Evolutionary conservation across 2,113 vertebrate genomes (phyloP).

Genomic region (Climacteris rufus): DNA sequence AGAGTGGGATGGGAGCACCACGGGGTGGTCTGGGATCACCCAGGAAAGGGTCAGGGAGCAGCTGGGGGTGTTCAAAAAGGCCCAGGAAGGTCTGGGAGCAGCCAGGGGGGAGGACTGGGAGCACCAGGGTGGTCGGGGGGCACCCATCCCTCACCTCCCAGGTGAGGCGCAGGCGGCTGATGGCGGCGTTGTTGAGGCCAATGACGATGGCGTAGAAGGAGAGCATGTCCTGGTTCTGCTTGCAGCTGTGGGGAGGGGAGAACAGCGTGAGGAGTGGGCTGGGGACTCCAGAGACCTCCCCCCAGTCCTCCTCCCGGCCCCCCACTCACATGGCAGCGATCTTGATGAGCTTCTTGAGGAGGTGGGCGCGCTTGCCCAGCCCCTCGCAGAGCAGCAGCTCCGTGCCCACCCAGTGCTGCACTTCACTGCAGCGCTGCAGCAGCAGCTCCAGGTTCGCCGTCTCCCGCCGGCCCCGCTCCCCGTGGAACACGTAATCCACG

Average conservation of each 20-base stretch:
- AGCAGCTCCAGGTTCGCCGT: slow-evolving; percentile 95
- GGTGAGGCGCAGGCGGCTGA: slow-evolving; percentile 90
- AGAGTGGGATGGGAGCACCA: not conserved
- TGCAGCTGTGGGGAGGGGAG: slow-evolving; percentile 75
- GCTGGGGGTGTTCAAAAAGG: not conserved
- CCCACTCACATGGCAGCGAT: slow-evolving; percentile 88
- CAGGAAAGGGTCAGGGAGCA: not conserved
- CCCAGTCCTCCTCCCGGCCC: fast-evolving
- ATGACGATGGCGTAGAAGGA: slow-evolving; percentile 93
- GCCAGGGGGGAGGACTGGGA: not conserved
- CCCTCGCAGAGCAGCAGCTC: slow-evolving; percentile 94
- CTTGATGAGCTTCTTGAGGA: slow-evolving; percentile 97
- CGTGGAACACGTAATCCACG: slow-evolving; percentile 93
- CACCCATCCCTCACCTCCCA: slow-evolving; percentile 83
- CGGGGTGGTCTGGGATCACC: fast-evolving
- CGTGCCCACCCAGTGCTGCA: slow-evolving; percentile 96
- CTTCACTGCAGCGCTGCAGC: slow-evolving; percentile 94
- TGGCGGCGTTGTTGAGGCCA: slow-evolving; percentile 89
- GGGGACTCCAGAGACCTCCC: not conserved
- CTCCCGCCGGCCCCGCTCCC: slow-evolving; percentile 90
- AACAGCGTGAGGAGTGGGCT: not conserved
- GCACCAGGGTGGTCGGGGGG: fast-evolving
- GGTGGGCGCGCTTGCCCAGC: slow-evolving; percentile 87
- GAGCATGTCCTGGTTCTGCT: slow-evolving; percentile 96
- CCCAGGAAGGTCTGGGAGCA: not conserved